These are phyloP conservation scores for Peromyscus aztecus DNA, from an alignment of 2,797 vertebrate genomes.

Conservation along the genomic window DNA sequence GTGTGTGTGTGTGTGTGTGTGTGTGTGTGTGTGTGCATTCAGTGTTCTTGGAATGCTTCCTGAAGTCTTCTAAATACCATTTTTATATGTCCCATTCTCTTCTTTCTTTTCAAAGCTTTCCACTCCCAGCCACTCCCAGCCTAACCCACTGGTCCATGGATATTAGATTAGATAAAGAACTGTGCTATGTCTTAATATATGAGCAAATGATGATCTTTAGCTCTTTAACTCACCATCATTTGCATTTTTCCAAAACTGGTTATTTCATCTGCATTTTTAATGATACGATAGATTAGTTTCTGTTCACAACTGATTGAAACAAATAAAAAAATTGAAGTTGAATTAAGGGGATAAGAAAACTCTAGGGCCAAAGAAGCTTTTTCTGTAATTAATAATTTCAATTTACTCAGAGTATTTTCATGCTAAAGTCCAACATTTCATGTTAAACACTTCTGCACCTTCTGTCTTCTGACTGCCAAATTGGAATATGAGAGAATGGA, in stretches of 20 bases:
- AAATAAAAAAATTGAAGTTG: slow-evolving; percentile 58
- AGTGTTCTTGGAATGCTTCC: slow-evolving; percentile 75
- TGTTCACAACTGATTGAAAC: slow-evolving; percentile 53
- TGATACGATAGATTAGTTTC: slow-evolving; percentile 49
- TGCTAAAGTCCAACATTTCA: slow-evolving; percentile 34
- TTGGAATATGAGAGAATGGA: slow-evolving; percentile 57
- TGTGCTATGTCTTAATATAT: slow-evolving; percentile 85
- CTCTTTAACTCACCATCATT: slow-evolving; percentile 75
- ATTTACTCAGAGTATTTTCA: slow-evolving; percentile 72
- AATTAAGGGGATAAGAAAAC: slow-evolving; percentile 70
- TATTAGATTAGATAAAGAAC: slow-evolving; percentile 82
- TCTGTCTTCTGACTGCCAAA: slow-evolving; percentile 23
- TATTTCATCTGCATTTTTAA: slow-evolving; percentile 77
- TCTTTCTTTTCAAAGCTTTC: slow-evolving; percentile 30
- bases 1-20: slow-evolving; percentile 77
- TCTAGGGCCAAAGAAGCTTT: slow-evolving; percentile 47
- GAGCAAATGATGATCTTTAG: slow-evolving; percentile 74
- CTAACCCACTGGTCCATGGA: slow-evolving; percentile 68
- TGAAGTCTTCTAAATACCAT: slow-evolving; percentile 84
- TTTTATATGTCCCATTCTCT: slow-evolving; percentile 67
- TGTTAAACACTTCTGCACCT: slow-evolving; percentile 55
- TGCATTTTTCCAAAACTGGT: slow-evolving; percentile 81
- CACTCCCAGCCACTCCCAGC: not conserved
- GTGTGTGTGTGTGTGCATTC: slow-evolving; percentile 45
- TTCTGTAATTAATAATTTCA: slow-evolving; percentile 76